These are phyloP conservation scores for Leptinotarsa tumamoca DNA, from an alignment of 2,888 invertebrate genomes.

Conservation along the genomic window DNA sequence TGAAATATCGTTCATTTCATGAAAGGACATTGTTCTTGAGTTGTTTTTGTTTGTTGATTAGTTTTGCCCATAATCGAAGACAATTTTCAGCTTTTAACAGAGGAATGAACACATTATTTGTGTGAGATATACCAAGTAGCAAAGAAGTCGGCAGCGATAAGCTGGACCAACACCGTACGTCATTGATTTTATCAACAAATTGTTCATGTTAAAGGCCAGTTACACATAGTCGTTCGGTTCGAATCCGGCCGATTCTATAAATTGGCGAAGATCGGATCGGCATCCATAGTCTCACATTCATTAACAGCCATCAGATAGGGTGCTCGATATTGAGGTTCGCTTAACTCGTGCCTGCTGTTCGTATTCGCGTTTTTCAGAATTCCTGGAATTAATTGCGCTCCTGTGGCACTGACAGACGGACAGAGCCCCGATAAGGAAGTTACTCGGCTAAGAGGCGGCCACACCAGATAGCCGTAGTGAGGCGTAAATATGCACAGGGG, in stretches of 20 bases:
- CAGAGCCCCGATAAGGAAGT: conserved; percentile 32
- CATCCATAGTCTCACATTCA: conserved; percentile 60
- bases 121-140: conserved; percentile 20
- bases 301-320: conserved; percentile 63
- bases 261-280: conserved; percentile 60
- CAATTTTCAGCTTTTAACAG: not conserved
- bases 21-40: too few species aligned
- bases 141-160: conserved; percentile 22
- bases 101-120: conserved; percentile 25
- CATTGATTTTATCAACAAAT: conserved; percentile 59
- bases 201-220: conserved; percentile 60
- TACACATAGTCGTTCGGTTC: conserved; percentile 52
- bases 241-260: conserved; percentile 58
- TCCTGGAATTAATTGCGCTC: conserved; percentile 55
- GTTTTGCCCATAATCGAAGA: too few species aligned
- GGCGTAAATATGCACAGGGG: conserved; percentile 26
- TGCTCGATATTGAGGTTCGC: conserved; percentile 50
- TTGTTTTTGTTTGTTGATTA: too few species aligned
- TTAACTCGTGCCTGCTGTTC: conserved; percentile 40
- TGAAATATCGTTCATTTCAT: too few species aligned
- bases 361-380: conserved; percentile 51
- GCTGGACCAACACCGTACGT: conserved; percentile 38
- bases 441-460: conserved; percentile 11
- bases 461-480: conserved; percentile 46
- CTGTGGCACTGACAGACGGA: conserved; percentile 43